Percentiles rank a stretch among this genome's conserved stretches.
phyloP scores from a whole-genome alignment of 2,113 vertebrate genomes.

The Galeopterus variegatus region DNA sequence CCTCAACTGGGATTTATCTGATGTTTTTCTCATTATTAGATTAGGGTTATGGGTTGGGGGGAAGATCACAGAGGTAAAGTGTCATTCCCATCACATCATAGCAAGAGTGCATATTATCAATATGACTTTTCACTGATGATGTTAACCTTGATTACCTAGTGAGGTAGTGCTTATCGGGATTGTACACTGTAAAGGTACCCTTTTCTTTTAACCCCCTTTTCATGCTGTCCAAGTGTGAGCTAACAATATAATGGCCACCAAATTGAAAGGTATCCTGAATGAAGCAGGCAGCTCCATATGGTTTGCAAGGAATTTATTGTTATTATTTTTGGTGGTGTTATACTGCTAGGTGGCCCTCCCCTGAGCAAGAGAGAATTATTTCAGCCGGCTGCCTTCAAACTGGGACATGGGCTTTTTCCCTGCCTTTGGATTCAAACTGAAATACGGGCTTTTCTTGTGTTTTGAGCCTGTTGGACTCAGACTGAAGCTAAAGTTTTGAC shows the following conservation, averaged over 20 bases:
- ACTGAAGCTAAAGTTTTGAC: neutral
- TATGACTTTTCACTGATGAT: too few relatives aligned
- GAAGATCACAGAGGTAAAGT: neutral
- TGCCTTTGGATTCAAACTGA: neutral
- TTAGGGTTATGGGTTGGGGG: neutral
- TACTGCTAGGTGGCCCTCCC: neutral
- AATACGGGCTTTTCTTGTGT: neutral
- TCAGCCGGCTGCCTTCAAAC: neutral
- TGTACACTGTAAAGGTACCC: neutral
- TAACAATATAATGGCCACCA: too few relatives aligned
- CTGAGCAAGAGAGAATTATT: neutral
- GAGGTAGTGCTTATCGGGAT: neutral
- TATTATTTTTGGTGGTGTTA: too few relatives aligned
- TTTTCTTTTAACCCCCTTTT: neutral
- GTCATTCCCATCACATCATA: neutral
- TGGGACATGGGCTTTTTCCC: neutral
- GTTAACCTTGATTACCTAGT: neutral
- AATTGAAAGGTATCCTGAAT: too few relatives aligned
- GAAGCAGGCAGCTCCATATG: too few relatives aligned
- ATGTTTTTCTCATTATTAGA: neutral
- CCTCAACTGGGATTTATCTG: neutral
- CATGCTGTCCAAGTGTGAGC: too few relatives aligned
- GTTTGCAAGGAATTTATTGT: too few relatives aligned
- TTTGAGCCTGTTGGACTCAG: neutral
- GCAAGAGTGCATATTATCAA: neutral